Evolutionary conservation across 2,113 vertebrate genomes (phyloP), one percentile per base, ranked within the genome.

Genomic region (Dicentrarchus labrax): DNA sequence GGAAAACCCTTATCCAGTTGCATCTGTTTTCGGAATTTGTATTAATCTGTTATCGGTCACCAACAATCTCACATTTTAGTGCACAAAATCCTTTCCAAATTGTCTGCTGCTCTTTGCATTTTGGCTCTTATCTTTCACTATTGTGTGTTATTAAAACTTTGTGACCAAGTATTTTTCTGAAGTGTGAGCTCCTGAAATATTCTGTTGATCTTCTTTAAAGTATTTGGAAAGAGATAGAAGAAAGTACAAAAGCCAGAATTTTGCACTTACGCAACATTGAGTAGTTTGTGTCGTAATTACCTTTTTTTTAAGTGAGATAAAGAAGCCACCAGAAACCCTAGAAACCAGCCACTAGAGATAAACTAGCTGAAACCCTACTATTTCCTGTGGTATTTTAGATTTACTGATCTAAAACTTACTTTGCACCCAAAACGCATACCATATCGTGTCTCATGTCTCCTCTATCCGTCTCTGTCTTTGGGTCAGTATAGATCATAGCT

Each of bases 401-500:
- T 60, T 24, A 13, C 38, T 65, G 9, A 6, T 19, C 10, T 68
- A 10, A 47, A 76, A 24, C 21, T 6, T 22, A 39, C 5, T 24
- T 47, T 65, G 4, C 51, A 7, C 38, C 0, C 6, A n/a, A 60
- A 47, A 60, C n/a, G 1, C 54, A 69, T 74, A 59, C 59, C 53
- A 16, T 6, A 30, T 54, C 56, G 21, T 6, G 12, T 62, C 68
- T 39, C 39, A 48, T 51, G 43, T 81, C 56, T 71, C 13, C 21
- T 79, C 57, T 70, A 4, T 66, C 7, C 56, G 7, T 73, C 16
- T 77, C 22, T 60, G 73, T 73, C 19, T 50, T 21, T 72, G 38
- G 38, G 51, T 83, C 69, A 38, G 43, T 59, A 50, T 56, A 74
- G 12, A 5, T 62, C 59, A 50, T 54, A 10, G 67, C 64, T 72